Base-by-base conservation (phyloP, 1,140 invertebrate species). In the Macrobrachium nipponense region DNA sequence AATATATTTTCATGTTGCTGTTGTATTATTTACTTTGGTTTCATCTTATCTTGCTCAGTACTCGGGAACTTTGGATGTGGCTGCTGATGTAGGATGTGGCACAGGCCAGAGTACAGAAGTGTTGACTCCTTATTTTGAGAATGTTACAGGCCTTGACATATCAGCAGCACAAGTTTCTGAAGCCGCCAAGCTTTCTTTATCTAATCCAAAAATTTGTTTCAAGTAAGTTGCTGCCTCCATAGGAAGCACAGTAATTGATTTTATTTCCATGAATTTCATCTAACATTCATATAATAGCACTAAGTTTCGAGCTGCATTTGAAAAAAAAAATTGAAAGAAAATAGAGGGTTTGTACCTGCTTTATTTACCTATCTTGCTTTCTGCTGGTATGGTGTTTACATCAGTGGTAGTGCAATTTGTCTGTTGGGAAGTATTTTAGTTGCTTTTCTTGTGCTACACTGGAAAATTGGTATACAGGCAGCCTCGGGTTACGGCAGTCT, bases 71-170 rank as follows among this genome's bases (percentile, higher is more conserved):
- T 82, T 90, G 36, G 77, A 88, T 15, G 68, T 83, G 64, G 90
- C 90, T n/a, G 64, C 89, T 51, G 92, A 93, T 89, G 90, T 93
- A 17, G 92, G 92, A 0, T 92, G 92, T 90, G 92, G 92, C 12
- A 90, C 91, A n/a, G 92, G 92, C n/a, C 92, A 93, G 88, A 92
- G 91, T 80, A 93, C 92, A 8, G 59, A 89, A 36, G 86, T 90
- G 5, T 87, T 93, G 44, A 85, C 90, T 27, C 89, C 90, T 8
- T 89, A 91, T 89, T 93, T 93, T 87, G 75, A 88, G 15, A 88
- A 89, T 70, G 91, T 93, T 11, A 84, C 91, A 62, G 92, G 92
- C 3, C 88, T 91, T 70, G 92, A 93, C 87, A 88, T 90, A 10
- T 91, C 91, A 76, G 62, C 89, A 62, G 89, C 90, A 8, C 91